These are phyloP conservation scores for Merops nubicus DNA, from an alignment of 2,113 vertebrate genomes.

Conservation along the genomic window DNA sequence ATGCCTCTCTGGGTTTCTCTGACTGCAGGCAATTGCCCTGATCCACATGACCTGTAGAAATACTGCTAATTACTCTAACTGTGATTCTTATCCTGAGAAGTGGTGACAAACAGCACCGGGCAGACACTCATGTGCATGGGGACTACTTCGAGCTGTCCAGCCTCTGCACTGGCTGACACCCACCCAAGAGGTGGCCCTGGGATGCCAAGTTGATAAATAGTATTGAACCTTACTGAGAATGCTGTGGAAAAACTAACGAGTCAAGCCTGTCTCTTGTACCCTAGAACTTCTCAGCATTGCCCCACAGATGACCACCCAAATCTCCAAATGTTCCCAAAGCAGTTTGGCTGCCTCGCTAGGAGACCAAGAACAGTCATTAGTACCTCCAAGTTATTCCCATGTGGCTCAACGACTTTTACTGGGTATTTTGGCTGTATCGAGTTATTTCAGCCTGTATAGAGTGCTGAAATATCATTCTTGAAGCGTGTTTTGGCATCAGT, in stretches of 20 bases:
- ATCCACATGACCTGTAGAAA: background rate
- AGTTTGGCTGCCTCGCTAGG: fast-evolving
- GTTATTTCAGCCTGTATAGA: background rate
- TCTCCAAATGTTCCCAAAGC: background rate
- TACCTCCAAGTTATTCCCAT: background rate
- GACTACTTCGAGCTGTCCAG: background rate
- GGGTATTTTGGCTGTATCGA: background rate
- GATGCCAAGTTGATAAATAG: background rate
- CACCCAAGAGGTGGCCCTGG: background rate
- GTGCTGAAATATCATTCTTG: background rate
- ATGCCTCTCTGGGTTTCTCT: background rate
- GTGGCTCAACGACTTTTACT: background rate
- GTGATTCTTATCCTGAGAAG: constrained; percentile 19
- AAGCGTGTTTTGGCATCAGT: background rate
- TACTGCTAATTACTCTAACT: background rate
- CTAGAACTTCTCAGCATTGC: background rate
- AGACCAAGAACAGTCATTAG: background rate
- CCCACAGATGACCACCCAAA: background rate
- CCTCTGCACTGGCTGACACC: background rate
- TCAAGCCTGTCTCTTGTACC: background rate
- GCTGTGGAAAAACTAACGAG: background rate
- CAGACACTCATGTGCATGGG: background rate
- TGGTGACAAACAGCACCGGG: constrained; percentile 8
- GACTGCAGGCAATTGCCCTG: background rate
- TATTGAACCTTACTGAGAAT: background rate